Evolutionary conservation across 1,140 invertebrate genomes (phyloP).

Genomic region (Drosophila repletoides): DNA sequence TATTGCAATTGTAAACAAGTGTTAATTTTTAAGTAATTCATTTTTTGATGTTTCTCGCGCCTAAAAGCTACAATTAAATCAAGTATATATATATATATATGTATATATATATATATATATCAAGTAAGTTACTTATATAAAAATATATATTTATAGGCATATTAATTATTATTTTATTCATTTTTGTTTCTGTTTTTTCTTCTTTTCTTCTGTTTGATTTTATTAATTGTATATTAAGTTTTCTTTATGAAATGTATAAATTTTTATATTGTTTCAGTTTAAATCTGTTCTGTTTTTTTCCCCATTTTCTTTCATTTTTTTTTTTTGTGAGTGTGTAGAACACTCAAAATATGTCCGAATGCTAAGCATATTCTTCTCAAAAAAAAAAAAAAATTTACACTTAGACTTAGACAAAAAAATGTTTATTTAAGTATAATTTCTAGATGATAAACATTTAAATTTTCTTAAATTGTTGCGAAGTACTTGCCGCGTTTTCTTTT

Average conservation of each 20-base stretch:
- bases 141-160: slow-evolving; percentile 54
- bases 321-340: slow-evolving; percentile 52
- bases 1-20: slow-evolving; percentile 73
- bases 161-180: slow-evolving; percentile 24
- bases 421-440: slow-evolving; percentile 12
- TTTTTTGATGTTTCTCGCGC: slow-evolving; percentile 28
- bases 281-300: slow-evolving; percentile 7
- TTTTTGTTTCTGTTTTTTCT: slow-evolving; percentile 26
- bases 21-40: slow-evolving; percentile 23
- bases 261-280: slow-evolving; percentile 27
- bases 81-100: slow-evolving; percentile 67
- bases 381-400: slow-evolving; percentile 36
- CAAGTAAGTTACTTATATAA: slow-evolving; percentile 63
- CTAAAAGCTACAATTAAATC: slow-evolving; percentile 50
- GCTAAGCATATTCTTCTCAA: slow-evolving; percentile 67
- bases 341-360: slow-evolving; percentile 75
- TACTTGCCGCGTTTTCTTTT: slow-evolving; percentile 39
- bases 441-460: slow-evolving; percentile 12
- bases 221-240: too few species aligned
- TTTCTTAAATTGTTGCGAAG: slow-evolving; percentile 19
- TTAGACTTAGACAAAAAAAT: slow-evolving; percentile 46
- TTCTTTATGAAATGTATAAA: slow-evolving; percentile 57
- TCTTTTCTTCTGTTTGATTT: slow-evolving; percentile 5
- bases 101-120: slow-evolving; percentile 37
- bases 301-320: slow-evolving; percentile 12